Conservation (phyloP, 2,113 vertebrate species). For the Sorex fumeus region DNA sequence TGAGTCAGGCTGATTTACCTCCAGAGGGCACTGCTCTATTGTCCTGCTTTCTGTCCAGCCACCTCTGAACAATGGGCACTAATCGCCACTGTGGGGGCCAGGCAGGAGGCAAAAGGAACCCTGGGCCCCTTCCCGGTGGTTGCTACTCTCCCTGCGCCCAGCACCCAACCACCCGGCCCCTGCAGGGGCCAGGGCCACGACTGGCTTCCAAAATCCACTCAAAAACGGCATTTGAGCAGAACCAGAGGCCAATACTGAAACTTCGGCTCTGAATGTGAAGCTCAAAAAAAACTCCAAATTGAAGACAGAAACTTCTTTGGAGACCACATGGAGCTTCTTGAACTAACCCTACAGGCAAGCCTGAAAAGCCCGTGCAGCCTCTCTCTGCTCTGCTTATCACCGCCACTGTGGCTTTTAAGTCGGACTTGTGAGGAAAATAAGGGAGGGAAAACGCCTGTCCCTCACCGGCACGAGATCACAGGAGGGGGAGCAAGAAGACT, state of each 20-base stretch:
- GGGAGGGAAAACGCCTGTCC: slow-evolving; percentile 80
- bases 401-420: slow-evolving; percentile 86
- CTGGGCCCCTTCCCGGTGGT: slow-evolving; percentile 90
- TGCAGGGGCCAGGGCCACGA: slow-evolving; percentile 67
- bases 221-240: slow-evolving; percentile 88
- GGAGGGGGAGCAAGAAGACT: slow-evolving; percentile 51
- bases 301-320: slow-evolving; percentile 92
- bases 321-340: slow-evolving; percentile 81
- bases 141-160: slow-evolving; percentile 6
- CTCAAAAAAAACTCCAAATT: slow-evolving; percentile 88
- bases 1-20: slow-evolving; percentile 93
- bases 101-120: slow-evolving; percentile 92
- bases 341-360: slow-evolving; percentile 80
- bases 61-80: slow-evolving; percentile 95
- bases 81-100: slow-evolving; percentile 93
- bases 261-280: slow-evolving; percentile 91
- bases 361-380: slow-evolving; percentile 85
- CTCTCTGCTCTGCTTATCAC: slow-evolving; percentile 78
- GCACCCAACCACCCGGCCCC: slow-evolving; percentile 85
- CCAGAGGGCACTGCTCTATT: slow-evolving; percentile 87
- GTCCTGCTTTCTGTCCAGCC: slow-evolving; percentile 85
- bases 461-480: slow-evolving; percentile 84
- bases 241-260: slow-evolving; percentile 92
- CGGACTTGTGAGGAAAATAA: slow-evolving; percentile 81
- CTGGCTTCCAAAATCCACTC: slow-evolving; percentile 86